These are phyloP conservation scores for Leptodirus hochenwartii DNA, from an alignment of 2,888 invertebrate species.

Conservation along the genomic window DNA sequence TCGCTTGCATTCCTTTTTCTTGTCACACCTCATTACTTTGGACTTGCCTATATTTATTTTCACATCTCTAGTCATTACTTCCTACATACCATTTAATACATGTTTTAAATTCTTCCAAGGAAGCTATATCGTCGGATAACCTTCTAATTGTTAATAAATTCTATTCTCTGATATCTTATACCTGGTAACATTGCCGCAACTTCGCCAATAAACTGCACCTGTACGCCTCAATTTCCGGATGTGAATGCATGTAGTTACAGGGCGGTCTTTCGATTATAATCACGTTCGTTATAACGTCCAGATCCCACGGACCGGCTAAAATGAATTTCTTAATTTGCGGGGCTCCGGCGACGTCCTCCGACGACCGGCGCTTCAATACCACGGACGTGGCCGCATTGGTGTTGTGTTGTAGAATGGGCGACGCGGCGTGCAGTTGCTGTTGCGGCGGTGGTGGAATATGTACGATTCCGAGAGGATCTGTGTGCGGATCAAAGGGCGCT, in stretches of 20 bases:
- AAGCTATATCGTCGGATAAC: no score
- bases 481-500: conserved; percentile 75
- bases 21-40: no score
- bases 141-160: no score
- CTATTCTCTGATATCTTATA: no score
- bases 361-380: conserved; percentile 55
- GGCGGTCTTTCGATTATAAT: conserved; percentile 76
- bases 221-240: conserved; percentile 84
- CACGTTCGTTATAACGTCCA: conserved; percentile 83
- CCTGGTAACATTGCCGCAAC: conserved; percentile 64
- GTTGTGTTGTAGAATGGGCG: conserved; percentile 24
- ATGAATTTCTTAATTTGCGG: conserved; percentile 75
- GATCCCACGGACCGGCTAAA: conserved; percentile 84
- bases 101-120: no score
- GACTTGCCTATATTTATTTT: no score
- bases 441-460: conserved; percentile 25
- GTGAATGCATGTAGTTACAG: conserved; percentile 72
- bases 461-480: conserved; percentile 71
- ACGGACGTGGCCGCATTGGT: conserved; percentile 25
- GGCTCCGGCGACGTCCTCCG: conserved; percentile 50
- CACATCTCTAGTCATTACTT: no score
- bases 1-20: no score
- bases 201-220: conserved; percentile 69
- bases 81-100: no score
- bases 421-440: conserved; percentile 18